Conservation (phyloP, 2,113 vertebrate genomes). For the Phoenicopterus ruber region DNA sequence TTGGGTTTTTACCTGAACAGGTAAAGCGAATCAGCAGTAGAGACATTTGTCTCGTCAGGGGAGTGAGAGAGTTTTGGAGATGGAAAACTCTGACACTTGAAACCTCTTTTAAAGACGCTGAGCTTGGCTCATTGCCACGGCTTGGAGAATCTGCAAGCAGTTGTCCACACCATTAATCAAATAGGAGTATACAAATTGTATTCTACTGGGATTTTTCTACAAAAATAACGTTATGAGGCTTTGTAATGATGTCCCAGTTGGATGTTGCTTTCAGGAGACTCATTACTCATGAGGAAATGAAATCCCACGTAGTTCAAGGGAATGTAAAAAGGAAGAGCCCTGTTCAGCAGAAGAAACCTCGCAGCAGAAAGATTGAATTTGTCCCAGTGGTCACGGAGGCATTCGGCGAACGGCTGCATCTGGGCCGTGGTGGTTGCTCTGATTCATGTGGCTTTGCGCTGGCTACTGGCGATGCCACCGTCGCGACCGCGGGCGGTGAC, state of each 20-base stretch:
- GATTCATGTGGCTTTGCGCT: background rate
- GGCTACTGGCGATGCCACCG: background rate
- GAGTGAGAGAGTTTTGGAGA: background rate
- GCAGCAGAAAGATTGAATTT: background rate
- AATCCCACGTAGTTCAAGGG: background rate
- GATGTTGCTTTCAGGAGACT: background rate
- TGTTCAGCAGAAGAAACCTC: background rate
- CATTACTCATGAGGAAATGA: slow-evolving; percentile 20
- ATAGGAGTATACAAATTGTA: background rate
- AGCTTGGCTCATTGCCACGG: background rate
- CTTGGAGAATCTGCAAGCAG: slow-evolving; percentile 1
- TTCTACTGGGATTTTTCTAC: slow-evolving; percentile 2
- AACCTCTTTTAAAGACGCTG: background rate
- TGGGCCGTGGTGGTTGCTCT: background rate
- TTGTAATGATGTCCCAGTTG: slow-evolving; percentile 31
- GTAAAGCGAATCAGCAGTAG: background rate
- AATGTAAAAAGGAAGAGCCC: background rate
- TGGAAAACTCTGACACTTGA: background rate
- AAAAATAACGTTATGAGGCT: background rate
- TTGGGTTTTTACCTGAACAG: background rate
- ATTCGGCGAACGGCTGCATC: background rate
- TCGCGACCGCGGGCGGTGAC: background rate
- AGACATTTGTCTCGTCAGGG: background rate
- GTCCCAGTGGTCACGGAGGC: background rate
- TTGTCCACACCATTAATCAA: slow-evolving; percentile 30